phyloP scores from a whole-genome alignment of 2,888 invertebrate species.

The Peribatodes rhomboidaria region DNA sequence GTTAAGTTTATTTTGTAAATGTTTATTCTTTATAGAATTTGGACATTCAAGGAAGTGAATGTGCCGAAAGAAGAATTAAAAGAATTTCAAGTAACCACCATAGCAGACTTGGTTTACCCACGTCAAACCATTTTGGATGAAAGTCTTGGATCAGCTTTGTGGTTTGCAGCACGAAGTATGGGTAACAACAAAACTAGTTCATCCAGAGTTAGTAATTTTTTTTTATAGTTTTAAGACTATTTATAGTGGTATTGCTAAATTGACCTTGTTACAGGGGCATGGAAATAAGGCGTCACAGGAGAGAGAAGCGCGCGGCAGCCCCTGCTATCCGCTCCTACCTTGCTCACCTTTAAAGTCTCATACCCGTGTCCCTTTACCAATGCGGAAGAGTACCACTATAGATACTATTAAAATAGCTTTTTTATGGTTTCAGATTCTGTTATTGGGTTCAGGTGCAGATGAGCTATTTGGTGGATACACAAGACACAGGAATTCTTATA shows the following conservation, averaged over 20 bases:
- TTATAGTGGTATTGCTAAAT: neutral
- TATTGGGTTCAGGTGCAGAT: slow-evolving; percentile 98
- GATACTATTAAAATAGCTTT: neutral
- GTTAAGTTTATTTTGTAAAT: too few species aligned
- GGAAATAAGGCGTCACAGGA: too few species aligned
- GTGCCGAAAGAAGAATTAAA: slow-evolving; percentile 89
- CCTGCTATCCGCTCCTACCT: too few species aligned
- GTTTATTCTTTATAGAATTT: slow-evolving; percentile 88
- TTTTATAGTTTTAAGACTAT: neutral
- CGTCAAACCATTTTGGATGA: slow-evolving; percentile 96
- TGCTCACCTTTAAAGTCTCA: too few species aligned
- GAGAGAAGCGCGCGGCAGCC: too few species aligned
- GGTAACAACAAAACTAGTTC: slow-evolving; percentile 86
- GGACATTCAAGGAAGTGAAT: slow-evolving; percentile 95
- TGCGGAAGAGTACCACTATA: too few species aligned
- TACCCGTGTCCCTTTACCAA: too few species aligned
- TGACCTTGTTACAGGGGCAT: neutral
- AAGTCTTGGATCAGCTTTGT: slow-evolving; percentile 97
- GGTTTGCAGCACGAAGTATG: slow-evolving; percentile 96
- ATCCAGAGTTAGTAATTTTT: slow-evolving; percentile 84
- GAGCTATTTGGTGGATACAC: slow-evolving; percentile 98
- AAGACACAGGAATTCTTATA: slow-evolving; percentile 92
- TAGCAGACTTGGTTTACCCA: slow-evolving; percentile 94
- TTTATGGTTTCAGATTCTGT: slow-evolving; percentile 87
- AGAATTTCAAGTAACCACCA: slow-evolving; percentile 82